Evolutionary conservation across 30 jellyfish, hydroid and myxozoan species (phyloP), one percentile per base, ranked within the genome.

Genomic region (Aurelia sp.): DNA sequence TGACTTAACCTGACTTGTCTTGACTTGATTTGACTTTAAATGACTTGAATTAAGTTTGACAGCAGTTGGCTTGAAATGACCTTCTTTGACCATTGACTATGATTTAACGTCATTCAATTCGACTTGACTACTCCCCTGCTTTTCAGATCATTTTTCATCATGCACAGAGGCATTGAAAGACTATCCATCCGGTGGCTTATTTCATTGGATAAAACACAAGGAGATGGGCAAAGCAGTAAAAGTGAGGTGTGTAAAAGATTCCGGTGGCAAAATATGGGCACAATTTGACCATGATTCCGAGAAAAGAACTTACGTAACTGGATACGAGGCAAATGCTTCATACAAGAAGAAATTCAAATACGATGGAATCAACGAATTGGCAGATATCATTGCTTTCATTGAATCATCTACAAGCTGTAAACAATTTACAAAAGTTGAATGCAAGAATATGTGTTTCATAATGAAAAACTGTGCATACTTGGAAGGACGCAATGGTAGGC

Each of bases 371-470:
- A 79, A 79, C 38, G 66, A 35, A 17, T 8, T 79, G 63, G 51
- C 57, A 11, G 80, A 79, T 22, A 63, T 79, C 22, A 40, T 57
- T 63, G 80, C 80, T 19, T 69, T 79, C 66, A 74, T 79, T n/a
- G 80, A 79, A 13, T 69, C 78, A 24, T 22, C 48, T 22, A 63
- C 65, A 33, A 61, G 72, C 68, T 79, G 89, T 69, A 79, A 53
- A 48, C 89, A 79, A 24, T 41, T 6, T 63, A 79, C 89, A 19
- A 79, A 63, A 33, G 9, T 79, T 6, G 89, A 79, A 21, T 79
- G 89, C 72, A 24, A 13, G 38, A 53, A 21, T 63, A 59, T 59
- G 69, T n/a, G 24, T 11, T 59, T 59, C 69, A 18, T 59, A 21
- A n/a, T 18, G 33, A 2, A 13, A 0, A 59, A 27, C 47, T 35